Conservation (phyloP, 2,888 invertebrate genomes). For the Hyposoter didymator region DNA sequence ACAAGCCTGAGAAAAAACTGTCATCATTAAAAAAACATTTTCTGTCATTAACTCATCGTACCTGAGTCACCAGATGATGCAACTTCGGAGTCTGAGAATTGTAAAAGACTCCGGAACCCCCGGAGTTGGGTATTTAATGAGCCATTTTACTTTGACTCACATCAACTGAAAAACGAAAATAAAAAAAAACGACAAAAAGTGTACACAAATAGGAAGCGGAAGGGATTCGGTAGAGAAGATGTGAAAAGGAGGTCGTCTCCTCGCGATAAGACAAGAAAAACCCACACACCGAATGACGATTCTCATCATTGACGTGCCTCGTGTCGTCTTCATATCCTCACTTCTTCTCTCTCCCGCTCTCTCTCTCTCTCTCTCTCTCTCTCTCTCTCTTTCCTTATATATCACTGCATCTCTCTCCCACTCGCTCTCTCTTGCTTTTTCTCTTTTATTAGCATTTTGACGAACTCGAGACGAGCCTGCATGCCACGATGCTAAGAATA, state of each 20-base stretch:
- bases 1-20: background rate
- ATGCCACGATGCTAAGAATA: constrained; percentile 38
- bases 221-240: constrained; percentile 22
- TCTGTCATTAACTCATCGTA: background rate
- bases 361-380: constrained; percentile 12
- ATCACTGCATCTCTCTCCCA: background rate
- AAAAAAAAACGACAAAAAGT: constrained; percentile 7
- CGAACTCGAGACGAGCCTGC: constrained; percentile 35
- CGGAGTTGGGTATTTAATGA: background rate
- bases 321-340: constrained; percentile 15
- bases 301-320: constrained; percentile 28
- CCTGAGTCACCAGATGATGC: constrained; percentile 5
- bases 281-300: constrained; percentile 17
- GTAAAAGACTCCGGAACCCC: background rate
- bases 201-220: constrained; percentile 12
- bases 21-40: background rate
- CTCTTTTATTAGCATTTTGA: constrained; percentile 56
- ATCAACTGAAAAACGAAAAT: constrained; percentile 28
- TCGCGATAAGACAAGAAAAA: constrained; percentile 44
- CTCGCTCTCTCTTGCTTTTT: background rate
- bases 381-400: background rate
- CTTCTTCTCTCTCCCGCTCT: background rate
- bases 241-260: constrained; percentile 19
- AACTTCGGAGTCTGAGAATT: background rate
- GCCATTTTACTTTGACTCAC: background rate